phyloP scores from a whole-genome alignment of 2,888 invertebrate species.

The Diachrysia chrysitis region DNA sequence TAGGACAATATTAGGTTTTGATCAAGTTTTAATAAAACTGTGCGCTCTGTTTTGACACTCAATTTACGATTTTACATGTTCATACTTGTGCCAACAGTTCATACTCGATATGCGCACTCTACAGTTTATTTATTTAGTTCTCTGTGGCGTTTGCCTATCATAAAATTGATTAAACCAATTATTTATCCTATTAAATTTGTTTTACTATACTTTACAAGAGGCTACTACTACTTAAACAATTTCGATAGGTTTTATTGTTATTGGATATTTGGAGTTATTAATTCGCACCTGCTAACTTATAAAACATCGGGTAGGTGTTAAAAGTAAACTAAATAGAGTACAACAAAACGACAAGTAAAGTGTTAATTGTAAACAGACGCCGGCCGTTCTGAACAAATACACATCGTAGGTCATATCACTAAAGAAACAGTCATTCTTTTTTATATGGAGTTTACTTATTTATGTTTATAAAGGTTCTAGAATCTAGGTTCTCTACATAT shows the following conservation, averaged over 20 bases:
- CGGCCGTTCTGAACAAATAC: constrained; percentile 30
- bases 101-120: no score
- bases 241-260: constrained; percentile 22
- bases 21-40: no score
- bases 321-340: constrained; percentile 47
- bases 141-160: background rate
- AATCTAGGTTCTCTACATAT: background rate
- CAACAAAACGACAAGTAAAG: constrained; percentile 34
- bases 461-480: constrained; percentile 17
- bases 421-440: background rate
- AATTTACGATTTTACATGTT: no score
- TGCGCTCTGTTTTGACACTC: no score
- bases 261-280: constrained; percentile 40
- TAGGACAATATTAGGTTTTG: no score
- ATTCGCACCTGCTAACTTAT: constrained; percentile 42
- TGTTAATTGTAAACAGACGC: constrained; percentile 53
- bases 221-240: no score
- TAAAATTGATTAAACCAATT: constrained; percentile 4
- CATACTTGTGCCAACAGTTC: no score
- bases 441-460: background rate
- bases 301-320: constrained; percentile 36
- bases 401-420: background rate
- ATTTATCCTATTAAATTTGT: background rate
- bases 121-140: no score
- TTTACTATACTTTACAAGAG: background rate